phyloP scores from a whole-genome alignment of 2,797 vertebrate genomes.

The Podarcis lilfordi region DNA sequence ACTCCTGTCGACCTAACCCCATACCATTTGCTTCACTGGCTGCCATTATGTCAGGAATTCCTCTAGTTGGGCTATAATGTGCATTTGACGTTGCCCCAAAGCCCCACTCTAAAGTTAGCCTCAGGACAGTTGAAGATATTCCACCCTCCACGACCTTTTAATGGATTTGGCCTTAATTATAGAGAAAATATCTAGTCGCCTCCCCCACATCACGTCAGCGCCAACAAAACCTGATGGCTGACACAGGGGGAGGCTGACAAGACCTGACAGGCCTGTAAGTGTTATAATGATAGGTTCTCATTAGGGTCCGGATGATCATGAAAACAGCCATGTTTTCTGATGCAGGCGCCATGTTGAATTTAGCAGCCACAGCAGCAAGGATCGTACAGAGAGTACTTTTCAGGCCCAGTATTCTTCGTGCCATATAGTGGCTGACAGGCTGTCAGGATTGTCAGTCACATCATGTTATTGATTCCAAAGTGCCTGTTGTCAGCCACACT shows the following conservation, averaged over 20 bases:
- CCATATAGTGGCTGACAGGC: neutral
- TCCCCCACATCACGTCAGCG: too few species aligned
- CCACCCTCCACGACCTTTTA: neutral
- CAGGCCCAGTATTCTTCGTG: neutral
- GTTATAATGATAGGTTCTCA: neutral
- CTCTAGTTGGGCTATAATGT: neutral
- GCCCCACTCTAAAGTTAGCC: neutral
- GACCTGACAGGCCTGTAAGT: neutral
- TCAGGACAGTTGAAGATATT: neutral
- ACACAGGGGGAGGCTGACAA: neutral
- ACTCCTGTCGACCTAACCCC: neutral
- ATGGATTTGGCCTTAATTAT: neutral
- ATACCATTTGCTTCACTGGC: neutral
- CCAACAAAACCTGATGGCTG: neutral
- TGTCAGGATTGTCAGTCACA: neutral
- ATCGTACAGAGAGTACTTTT: constrained; percentile 9
- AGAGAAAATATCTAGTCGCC: neutral
- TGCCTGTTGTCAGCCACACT: neutral
- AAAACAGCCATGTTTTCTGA: neutral
- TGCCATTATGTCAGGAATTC: neutral
- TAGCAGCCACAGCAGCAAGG: neutral
- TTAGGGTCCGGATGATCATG: neutral
- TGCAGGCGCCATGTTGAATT: neutral
- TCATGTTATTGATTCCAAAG: neutral
- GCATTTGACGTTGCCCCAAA: neutral